A percentile compares a stretch with the other conserved stretches of the same genome.
Conservation (phyloP, 2,888 invertebrate species). For the Melanchra persicariae region DNA sequence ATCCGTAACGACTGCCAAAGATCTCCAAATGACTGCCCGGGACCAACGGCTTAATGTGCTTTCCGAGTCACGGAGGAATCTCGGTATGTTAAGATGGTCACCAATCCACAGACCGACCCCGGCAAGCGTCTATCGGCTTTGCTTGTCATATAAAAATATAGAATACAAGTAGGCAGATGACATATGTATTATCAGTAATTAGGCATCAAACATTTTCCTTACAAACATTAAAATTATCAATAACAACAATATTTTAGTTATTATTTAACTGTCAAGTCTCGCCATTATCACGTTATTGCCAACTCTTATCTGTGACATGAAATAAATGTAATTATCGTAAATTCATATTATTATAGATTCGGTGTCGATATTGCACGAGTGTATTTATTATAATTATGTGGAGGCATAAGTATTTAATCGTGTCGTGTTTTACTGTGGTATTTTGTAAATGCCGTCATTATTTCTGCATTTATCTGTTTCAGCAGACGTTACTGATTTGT, state of each 20-base stretch:
- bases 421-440: constrained; percentile 10
- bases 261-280: constrained; percentile 17
- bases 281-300: constrained; percentile 36
- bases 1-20: too few species aligned
- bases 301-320: constrained; percentile 60
- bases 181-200: constrained; percentile 3
- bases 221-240: constrained; percentile 18
- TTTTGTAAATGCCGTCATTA: background rate
- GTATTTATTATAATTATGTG: constrained; percentile 7
- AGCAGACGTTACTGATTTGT: background rate
- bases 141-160: too few species aligned
- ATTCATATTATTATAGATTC: constrained; percentile 52
- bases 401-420: constrained; percentile 15
- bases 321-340: constrained; percentile 60
- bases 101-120: too few species aligned
- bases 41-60: too few species aligned
- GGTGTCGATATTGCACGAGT: constrained; percentile 34
- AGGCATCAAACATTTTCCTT: constrained; percentile 18
- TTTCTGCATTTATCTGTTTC: background rate
- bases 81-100: too few species aligned
- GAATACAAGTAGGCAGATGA: too few species aligned
- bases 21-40: too few species aligned
- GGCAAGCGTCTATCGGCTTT: too few species aligned
- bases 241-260: constrained; percentile 33
- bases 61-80: too few species aligned